These are phyloP conservation scores for Ornithoptera priamus DNA, from an alignment of 2,888 invertebrate species.

Conservation along the genomic window DNA sequence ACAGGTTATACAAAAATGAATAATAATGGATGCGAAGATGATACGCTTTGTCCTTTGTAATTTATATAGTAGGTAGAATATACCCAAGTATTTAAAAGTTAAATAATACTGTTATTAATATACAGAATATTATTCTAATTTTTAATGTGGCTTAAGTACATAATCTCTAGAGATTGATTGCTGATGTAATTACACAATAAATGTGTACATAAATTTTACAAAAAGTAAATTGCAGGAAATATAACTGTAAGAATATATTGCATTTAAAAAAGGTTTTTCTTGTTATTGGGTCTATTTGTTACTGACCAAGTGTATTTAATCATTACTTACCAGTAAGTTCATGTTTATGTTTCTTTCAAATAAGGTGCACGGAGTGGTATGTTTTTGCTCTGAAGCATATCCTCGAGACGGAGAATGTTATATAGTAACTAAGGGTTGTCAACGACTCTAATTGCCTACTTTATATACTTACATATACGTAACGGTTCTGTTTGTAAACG, in stretches of 20 bases:
- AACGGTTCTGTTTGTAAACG: not conserved
- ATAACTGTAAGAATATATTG: not conserved
- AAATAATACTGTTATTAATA: not conserved
- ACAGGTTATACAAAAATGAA: not conserved
- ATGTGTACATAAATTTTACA: too few relatives aligned
- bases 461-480: not conserved
- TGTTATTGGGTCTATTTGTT: conserved; percentile 9
- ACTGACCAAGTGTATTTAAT: conserved; percentile 27
- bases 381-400: conserved; percentile 28
- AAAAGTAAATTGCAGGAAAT: not conserved
- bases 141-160: too few relatives aligned
- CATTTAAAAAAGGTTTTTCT: not conserved
- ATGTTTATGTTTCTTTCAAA: conserved; percentile 28
- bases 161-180: too few relatives aligned
- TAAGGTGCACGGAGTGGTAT: conserved; percentile 27
- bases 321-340: conserved; percentile 26
- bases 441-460: not conserved
- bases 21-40: not conserved
- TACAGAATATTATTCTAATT: not conserved
- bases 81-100: too few relatives aligned
- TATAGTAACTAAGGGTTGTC: conserved; percentile 23
- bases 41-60: too few relatives aligned
- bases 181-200: too few relatives aligned
- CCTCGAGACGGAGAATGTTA: conserved; percentile 23
- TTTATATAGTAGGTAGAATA: too few relatives aligned